Percentiles rank a stretch among this genome's conserved stretches.
Conservation (phyloP, 2,797 vertebrate genomes). For the Argentina silus region DNA sequence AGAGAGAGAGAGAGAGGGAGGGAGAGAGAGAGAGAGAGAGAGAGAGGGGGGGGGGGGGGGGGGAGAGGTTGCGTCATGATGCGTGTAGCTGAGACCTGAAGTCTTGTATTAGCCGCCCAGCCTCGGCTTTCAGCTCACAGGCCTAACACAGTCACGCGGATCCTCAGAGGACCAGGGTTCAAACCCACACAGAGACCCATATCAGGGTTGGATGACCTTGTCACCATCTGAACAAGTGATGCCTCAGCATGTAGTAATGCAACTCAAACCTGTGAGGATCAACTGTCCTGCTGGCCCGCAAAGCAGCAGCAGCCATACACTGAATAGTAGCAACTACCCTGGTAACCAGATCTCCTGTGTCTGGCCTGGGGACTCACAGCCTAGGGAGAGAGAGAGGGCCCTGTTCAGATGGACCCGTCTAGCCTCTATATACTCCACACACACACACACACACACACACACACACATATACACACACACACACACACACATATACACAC, state of each 20-base stretch:
- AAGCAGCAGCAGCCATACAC: slow-evolving; percentile 4
- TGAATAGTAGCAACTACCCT: slow-evolving; percentile 1
- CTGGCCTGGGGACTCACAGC: neutral
- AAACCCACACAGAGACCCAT: neutral
- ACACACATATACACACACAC: too few relatives aligned
- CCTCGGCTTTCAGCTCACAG: too few relatives aligned
- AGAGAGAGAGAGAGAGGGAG: neutral
- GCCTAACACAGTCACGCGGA: too few relatives aligned
- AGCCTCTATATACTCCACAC: too few relatives aligned
- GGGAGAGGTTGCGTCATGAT: neutral
- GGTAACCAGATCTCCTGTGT: slow-evolving; percentile 35
- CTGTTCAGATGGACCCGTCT: too few relatives aligned
- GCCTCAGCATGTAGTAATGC: slow-evolving; percentile 18
- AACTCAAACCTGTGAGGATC: slow-evolving; percentile 14
- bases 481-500: too few relatives aligned
- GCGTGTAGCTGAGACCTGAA: too few relatives aligned
- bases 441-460: too few relatives aligned
- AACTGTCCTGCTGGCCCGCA: slow-evolving; percentile 11
- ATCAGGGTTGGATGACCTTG: neutral
- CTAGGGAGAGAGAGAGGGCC: too few relatives aligned
- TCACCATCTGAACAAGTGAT: slow-evolving; percentile 1
- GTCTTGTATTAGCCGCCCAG: too few relatives aligned
- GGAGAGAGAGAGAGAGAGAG: neutral
- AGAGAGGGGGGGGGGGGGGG: neutral
- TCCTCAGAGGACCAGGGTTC: too few relatives aligned